Percentiles rank a stretch among this genome's conserved stretches.
phyloP scores from a whole-genome alignment of 1,140 invertebrate genomes.

The Amphibalanus amphitrite region DNA sequence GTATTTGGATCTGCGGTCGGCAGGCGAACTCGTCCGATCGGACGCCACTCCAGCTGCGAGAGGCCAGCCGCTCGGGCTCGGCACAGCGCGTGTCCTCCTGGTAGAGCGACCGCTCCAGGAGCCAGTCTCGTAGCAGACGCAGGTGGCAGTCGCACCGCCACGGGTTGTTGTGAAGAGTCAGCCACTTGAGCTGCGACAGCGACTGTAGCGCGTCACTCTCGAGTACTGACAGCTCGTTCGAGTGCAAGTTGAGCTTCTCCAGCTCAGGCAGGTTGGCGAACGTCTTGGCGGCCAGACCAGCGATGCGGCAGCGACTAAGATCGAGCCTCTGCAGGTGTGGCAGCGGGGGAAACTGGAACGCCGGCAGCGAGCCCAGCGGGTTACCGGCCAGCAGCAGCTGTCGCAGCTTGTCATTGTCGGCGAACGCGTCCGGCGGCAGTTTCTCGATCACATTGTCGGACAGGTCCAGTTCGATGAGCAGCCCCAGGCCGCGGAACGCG shows the following conservation, averaged over 20 bases:
- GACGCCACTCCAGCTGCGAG: conserved; percentile 45
- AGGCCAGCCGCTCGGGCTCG: conserved; percentile 36
- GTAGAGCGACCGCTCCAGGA: conserved; percentile 44
- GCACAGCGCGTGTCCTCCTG: conserved; percentile 43
- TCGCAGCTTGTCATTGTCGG: conserved; percentile 44
- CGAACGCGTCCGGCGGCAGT: conserved; percentile 12
- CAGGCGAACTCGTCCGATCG: conserved; percentile 51
- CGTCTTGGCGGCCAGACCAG: conserved; percentile 43
- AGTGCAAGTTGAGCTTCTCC: conserved; percentile 30
- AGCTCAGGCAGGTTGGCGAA: conserved; percentile 39
- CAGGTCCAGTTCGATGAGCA: conserved; percentile 71
- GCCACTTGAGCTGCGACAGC: conserved; percentile 50
- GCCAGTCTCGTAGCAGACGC: conserved; percentile 60
- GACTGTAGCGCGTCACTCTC: conserved; percentile 46
- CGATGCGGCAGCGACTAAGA: conserved; percentile 53
- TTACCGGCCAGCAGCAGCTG: conserved; percentile 50
- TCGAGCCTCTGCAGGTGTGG: conserved; percentile 52
- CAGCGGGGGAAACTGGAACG: conserved; percentile 48
- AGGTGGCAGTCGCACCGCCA: conserved; percentile 76
- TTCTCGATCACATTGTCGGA: conserved; percentile 39
- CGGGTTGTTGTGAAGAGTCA: conserved; percentile 63
- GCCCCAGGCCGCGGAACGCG: conserved; percentile 67
- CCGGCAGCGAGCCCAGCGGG: conserved; percentile 41
- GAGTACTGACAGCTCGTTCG: conserved; percentile 45
- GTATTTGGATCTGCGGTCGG: conserved; percentile 42